These are phyloP conservation scores for Meliscaeva auricollis DNA, from an alignment of 2,888 invertebrate genomes.

Conservation along the genomic window DNA sequence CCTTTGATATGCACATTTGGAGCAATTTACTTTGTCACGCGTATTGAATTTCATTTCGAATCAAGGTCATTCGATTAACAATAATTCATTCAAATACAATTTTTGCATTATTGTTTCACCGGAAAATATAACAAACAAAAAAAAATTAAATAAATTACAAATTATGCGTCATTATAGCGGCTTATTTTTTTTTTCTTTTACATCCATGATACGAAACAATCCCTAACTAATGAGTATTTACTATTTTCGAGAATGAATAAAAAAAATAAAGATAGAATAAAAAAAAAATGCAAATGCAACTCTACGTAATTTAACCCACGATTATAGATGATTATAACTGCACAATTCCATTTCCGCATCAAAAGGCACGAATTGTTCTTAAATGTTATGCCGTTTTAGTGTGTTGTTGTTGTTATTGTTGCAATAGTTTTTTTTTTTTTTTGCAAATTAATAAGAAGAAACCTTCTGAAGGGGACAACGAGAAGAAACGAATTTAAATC, in stretches of 20 bases:
- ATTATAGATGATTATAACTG: constrained; percentile 68
- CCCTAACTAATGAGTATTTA: neutral
- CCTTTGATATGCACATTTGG: neutral
- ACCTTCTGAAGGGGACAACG: neutral
- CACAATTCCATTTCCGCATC: constrained; percentile 73
- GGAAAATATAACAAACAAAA: neutral
- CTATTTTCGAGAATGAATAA: neutral
- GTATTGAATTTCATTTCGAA: constrained; percentile 23
- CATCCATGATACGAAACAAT: neutral
- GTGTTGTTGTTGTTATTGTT: constrained; percentile 7
- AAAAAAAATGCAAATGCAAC: constrained; percentile 52
- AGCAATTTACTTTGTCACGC: constrained; percentile 29
- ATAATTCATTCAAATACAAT: neutral
- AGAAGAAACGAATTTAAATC: too few relatives aligned
- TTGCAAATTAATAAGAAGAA: constrained; percentile 6
- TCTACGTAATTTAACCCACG: constrained; percentile 70
- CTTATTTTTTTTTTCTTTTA: neutral
- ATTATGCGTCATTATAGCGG: constrained; percentile 38
- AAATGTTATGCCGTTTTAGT: constrained; percentile 47
- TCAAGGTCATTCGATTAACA: constrained; percentile 4
- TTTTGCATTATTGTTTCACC: constrained; percentile 5
- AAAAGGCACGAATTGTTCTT: constrained; percentile 71
- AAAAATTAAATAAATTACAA: constrained; percentile 6
- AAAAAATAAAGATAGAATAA: neutral
- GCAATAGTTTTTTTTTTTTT: neutral